Percentiles rank a stretch among this genome's conserved stretches.
phyloP scores from a whole-genome alignment of 2,888 invertebrate genomes.

The Leptothorax acervorum region DNA sequence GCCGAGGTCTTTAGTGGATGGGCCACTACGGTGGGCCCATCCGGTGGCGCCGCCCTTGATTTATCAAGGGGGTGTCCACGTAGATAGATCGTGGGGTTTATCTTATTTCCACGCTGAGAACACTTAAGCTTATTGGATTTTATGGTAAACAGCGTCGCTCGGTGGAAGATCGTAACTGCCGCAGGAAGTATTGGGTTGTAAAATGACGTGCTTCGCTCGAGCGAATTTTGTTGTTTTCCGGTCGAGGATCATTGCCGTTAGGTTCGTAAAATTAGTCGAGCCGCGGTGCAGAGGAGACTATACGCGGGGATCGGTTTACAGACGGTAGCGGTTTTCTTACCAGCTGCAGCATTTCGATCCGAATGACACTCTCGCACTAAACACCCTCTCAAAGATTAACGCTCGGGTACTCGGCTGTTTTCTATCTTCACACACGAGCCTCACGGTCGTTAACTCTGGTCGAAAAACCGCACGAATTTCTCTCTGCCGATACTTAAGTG shows the following conservation, averaged over 20 bases:
- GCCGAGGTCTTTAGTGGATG: constrained; percentile 59
- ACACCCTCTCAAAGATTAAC: constrained; percentile 22
- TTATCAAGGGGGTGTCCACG: constrained; percentile 60
- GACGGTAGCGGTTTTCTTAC: not conserved
- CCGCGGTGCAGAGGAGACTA: not conserved
- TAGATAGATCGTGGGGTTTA: constrained; percentile 43
- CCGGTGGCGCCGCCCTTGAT: constrained; percentile 65
- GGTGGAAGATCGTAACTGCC: constrained; percentile 15
- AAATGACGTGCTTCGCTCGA: constrained; percentile 32
- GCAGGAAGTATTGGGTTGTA: constrained; percentile 7
- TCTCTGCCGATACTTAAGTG: constrained; percentile 16
- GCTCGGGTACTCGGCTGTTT: not conserved
- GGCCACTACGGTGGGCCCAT: constrained; percentile 67
- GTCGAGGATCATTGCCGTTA: constrained; percentile 34
- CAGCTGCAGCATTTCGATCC: not conserved
- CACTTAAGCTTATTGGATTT: constrained; percentile 60
- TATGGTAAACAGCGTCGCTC: constrained; percentile 20
- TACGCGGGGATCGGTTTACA: not conserved
- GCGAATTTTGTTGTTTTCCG: constrained; percentile 12
- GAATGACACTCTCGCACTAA: constrained; percentile 25
- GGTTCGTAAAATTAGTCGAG: constrained; percentile 21
- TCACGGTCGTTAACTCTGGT: constrained; percentile 24
- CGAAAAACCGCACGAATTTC: constrained; percentile 31
- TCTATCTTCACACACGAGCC: constrained; percentile 2
- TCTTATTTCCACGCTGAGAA: constrained; percentile 57